These are phyloP conservation scores for Brachynemurus nebulosus DNA, from an alignment of 2,888 invertebrate species.

Conservation along the genomic window DNA sequence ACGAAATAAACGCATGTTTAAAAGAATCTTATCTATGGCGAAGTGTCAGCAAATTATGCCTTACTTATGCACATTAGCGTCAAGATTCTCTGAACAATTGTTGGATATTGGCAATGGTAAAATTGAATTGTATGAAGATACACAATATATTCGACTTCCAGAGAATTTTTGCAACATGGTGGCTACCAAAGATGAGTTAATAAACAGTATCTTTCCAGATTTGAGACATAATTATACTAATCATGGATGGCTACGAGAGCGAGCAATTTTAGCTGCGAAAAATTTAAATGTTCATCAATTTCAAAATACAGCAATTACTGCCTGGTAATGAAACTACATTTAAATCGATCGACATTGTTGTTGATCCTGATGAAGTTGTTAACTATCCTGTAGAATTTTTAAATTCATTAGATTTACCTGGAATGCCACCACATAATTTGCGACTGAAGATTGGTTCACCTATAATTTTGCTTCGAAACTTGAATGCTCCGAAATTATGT, in stretches of 20 bases:
- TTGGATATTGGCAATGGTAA: conserved; percentile 17
- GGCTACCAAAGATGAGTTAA: conserved; percentile 7
- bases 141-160: conserved; percentile 11
- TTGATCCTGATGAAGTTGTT: conserved; percentile 15
- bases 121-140: conserved; percentile 10
- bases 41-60: conserved; percentile 12
- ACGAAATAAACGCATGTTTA: conserved; percentile 14
- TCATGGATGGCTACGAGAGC: conserved; percentile 17
- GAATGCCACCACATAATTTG: conserved; percentile 20
- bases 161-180: conserved; percentile 13
- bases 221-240: conserved; percentile 20
- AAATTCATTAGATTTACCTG: conserved; percentile 20
- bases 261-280: conserved; percentile 12
- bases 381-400: conserved; percentile 20
- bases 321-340: conserved; percentile 14
- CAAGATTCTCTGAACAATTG: conserved; percentile 13
- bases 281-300: conserved; percentile 10
- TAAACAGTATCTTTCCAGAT: conserved; percentile 21
- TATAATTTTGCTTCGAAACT: conserved; percentile 20
- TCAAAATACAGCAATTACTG: conserved; percentile 13
- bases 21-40: conserved; percentile 14
- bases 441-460: conserved; percentile 21
- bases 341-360: conserved; percentile 7
- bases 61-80: conserved; percentile 13
- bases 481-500: conserved; percentile 20